Base-by-base conservation (phyloP, 2,797 vertebrate genomes). In the Phoxinus dragarum region DNA sequence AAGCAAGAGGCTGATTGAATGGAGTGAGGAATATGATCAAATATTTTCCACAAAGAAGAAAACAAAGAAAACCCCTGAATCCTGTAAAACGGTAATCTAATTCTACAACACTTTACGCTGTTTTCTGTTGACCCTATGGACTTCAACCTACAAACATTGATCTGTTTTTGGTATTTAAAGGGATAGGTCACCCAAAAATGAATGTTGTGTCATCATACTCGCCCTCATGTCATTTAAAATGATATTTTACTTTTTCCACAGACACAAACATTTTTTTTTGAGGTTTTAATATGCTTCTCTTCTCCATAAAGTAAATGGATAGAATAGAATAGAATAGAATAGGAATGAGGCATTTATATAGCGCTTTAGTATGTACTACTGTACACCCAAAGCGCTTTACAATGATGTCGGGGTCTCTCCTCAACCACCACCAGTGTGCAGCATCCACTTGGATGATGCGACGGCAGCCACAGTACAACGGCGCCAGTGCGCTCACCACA, bases 1-100 rank as follows among this genome's bases (percentile, higher is more conserved):
- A 47, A 98, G 97, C 90, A 99, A 98, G 92, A 94, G 98, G 92
- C 96, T 97, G 86, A 91, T 98, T 89, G 97, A 98, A 90, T 97
- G 97, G 68, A 95, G 95, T 52, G 97, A 98, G 92, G 97, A 97
- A 76, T 98, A 96, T 84, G 96, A 98, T 92, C 96, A 97, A 89
- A 96, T 97, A 93, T 97, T 97, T 94, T 92, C 95, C 87, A 93
- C 95, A 52, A 98, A 97, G 96, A 99, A 97, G 93, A 98, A 97
- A 90, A 94, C 95, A 78, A 98, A 95, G 94, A 98, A 94, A 91
- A 89, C 89, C 86, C 90, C 92, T 36, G 96, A 97, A 77, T 93
- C 93, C 75, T 88, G 86, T 83, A 92, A 86, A 91, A 87, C 78
- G 86, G 95, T 96, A 91, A 90, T 86, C 89, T 40, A 16, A 19